Evolutionary conservation across 2,888 invertebrate genomes (phyloP), one percentile per base, ranked within the genome.

Genomic region (Ormia ochracea): DNA sequence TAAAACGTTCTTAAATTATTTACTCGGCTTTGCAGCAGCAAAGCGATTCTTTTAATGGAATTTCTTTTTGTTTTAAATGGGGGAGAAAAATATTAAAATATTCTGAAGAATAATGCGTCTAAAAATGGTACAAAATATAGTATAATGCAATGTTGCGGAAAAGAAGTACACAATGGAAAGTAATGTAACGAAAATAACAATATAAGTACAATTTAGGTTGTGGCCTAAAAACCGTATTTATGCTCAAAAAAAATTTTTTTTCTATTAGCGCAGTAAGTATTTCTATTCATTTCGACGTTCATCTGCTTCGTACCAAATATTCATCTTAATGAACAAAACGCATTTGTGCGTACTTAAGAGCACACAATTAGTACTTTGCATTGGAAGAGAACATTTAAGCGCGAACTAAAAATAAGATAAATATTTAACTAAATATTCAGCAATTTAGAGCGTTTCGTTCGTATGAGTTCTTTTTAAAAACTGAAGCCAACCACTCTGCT

Each of bases 121-220:
- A n/a, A 12, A 21, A 5, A 10, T 21, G 12, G 17, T 17, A 61
- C 9, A 54, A 61, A 61, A 36, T n/a, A 36, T 26, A 48, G 17
- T 41, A 36, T 58, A 69, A 36, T 36, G 48, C 36, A 58, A 26
- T 19, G 65, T 52, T 38, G 52, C 21, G 23, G 10, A 63, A 45
- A 17, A 14, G 0, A 36, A 14, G 31, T 31, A 65, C 21, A 54
- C 41, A 54, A 54, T n/a, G 45, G 7, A n/a, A 33, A 21, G 45
- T 61, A 45, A 21, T 33, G 26, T 3, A 28, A 17, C 23, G 6
- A 23, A 6, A 65, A 26, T 10, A 36, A 65, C 17, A 65, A 26
- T 26, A 50, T n/a, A 4, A 66, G 7, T 9, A 12, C 9, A 6
- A 54, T 41, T 58, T 58, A 12, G 12, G 43, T 61, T 45, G 45